phyloP scores from a whole-genome alignment of 2,797 vertebrate genomes.

The Gephyroberyx darwinii region DNA sequence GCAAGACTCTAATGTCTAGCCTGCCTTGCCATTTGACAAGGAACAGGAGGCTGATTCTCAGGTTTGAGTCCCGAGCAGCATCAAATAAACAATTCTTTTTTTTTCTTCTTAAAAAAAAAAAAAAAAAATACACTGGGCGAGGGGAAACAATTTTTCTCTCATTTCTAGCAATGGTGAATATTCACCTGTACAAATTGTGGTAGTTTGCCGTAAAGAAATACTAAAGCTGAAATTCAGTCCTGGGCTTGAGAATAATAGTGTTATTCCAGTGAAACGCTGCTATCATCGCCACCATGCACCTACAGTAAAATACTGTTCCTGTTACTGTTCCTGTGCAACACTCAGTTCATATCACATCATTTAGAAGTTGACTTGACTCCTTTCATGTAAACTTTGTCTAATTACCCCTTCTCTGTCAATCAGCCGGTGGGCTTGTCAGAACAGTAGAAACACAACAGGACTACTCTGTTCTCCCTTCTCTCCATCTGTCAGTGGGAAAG shows the following conservation, averaged over 20 bases:
- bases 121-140: too few species aligned
- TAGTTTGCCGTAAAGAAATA: neutral
- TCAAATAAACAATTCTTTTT: neutral
- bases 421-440: constrained; percentile 60
- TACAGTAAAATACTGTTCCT: constrained; percentile 7
- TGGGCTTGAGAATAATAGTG: neutral
- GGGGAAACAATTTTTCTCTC: neutral
- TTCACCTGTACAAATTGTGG: neutral
- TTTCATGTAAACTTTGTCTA: constrained; percentile 59
- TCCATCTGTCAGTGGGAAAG: constrained; percentile 28
- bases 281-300: neutral
- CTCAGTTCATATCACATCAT: constrained; percentile 23
- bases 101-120: too few species aligned
- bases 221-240: neutral
- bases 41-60: neutral
- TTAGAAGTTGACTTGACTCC: constrained; percentile 24
- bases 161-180: neutral
- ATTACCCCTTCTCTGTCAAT: constrained; percentile 62
- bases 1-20: neutral
- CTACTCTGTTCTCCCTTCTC: constrained; percentile 55
- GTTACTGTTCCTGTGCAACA: constrained; percentile 11
- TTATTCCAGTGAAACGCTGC: too few species aligned
- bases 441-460: constrained; percentile 52
- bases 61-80: neutral
- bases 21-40: neutral